Evolutionary conservation across 2,113 vertebrate genomes (phyloP), one percentile per base, ranked within the genome.

Genomic region (Ceuthmochares aereus): DNA sequence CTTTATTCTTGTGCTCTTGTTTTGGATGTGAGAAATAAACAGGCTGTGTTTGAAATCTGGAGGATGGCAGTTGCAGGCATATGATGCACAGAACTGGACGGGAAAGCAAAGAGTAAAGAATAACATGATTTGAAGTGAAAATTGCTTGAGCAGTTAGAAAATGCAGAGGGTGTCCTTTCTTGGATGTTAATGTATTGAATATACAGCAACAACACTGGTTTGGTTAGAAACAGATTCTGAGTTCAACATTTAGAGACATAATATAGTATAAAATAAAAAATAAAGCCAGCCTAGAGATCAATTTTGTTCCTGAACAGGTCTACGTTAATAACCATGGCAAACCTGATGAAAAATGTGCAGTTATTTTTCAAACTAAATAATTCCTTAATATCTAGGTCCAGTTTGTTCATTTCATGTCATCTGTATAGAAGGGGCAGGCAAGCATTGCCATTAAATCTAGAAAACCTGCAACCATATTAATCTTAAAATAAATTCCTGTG

Each of bases 61-160:
- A 73, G 51, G 75, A 82, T 47, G 75, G 45, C 42, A 82, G 37
- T 73, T 81, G 80, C 4, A 75, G 64, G 49, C 47, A 66, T 80
- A 55, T 86, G 87, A 91, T 64, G 87, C 88, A 68, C 72, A 90
- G 86, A 92, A 52, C 27, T 40, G 52, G 76, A 66, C 42, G 68
- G 75, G 76, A 90, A 68, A 75, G 85, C 63, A 68, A 42, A 69
- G 32, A 67, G 21, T 63, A 87, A 89, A 94, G 78, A 88, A 47
- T 55, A 88, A 37, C 26, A 43, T 18, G n/a, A 20, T 67, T 86
- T 88, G 82, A 84, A 96, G 68, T 90, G 75, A 95, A 92, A 94
- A 86, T 74, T 85, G 75, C 76, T 70, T 74, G 7, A 87, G 72
- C 72, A 47, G n/a, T 73, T 66, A 74, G 19, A 62, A 87, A 91